phyloP scores from a whole-genome alignment of 1,140 invertebrate genomes.

The Yoshiicerus persimilis region DNA sequence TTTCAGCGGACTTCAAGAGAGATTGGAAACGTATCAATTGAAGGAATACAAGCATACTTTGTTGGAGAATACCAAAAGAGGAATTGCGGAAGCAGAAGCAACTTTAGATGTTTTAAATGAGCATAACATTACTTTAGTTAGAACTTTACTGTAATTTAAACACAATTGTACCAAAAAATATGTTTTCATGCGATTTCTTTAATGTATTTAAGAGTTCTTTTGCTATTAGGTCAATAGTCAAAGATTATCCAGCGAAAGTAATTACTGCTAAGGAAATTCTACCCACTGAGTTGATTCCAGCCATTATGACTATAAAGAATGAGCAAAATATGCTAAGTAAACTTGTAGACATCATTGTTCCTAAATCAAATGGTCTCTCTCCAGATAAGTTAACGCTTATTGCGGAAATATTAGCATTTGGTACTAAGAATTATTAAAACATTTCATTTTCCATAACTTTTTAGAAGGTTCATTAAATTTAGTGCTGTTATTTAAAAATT shows the following conservation, averaged over 20 bases:
- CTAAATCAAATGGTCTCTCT: background rate
- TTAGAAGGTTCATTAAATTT: background rate
- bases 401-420: background rate
- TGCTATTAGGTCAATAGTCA: background rate
- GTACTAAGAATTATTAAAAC: background rate
- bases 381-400: background rate
- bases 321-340: background rate
- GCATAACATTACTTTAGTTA: background rate
- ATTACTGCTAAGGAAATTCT: background rate
- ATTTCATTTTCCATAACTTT: background rate
- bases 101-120: background rate
- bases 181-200: background rate
- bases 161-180: background rate
- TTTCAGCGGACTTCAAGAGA: background rate
- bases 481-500: background rate
- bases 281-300: background rate
- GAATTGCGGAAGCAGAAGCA: background rate
- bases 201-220: background rate
- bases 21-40: background rate
- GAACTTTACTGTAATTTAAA: background rate
- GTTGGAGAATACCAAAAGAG: background rate
- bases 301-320: background rate
- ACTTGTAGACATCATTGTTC: background rate
- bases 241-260: background rate
- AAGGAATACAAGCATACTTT: too few species aligned